phyloP scores from a whole-genome alignment of 2,888 invertebrate genomes.

The Thymelicus sylvestris region DNA sequence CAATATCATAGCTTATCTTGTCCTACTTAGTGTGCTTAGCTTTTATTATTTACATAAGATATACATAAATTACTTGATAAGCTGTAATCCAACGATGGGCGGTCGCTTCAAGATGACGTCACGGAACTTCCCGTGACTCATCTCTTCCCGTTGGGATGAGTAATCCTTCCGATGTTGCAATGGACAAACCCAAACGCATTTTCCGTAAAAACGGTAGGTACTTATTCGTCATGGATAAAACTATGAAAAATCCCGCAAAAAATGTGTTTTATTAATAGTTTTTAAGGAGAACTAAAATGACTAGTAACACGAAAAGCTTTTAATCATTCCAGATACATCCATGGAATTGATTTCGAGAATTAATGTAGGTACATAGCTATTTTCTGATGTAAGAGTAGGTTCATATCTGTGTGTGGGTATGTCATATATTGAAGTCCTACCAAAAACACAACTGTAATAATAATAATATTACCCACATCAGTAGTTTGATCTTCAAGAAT shows the following conservation, averaged over 20 bases:
- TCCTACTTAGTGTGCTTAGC: no score
- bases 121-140: slow-evolving; percentile 22
- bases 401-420: no score
- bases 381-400: no score
- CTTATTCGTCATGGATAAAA: neutral
- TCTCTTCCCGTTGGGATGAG: slow-evolving; percentile 1
- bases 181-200: neutral
- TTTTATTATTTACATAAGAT: neutral
- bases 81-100: neutral
- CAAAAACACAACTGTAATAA: no score
- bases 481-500: no score
- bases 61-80: neutral
- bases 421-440: no score
- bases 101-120: slow-evolving; percentile 3
- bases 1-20: no score
- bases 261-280: neutral
- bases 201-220: neutral
- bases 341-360: no score
- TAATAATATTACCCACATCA: no score
- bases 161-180: slow-evolving; percentile 5
- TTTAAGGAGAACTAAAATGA: neutral
- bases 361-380: no score
- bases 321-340: no score
- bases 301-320: neutral
- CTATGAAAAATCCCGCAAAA: neutral